phyloP scores from a whole-genome alignment of 37 sponge, comb jelly and placozoan genomes.

The Agelas oroides region DNA sequence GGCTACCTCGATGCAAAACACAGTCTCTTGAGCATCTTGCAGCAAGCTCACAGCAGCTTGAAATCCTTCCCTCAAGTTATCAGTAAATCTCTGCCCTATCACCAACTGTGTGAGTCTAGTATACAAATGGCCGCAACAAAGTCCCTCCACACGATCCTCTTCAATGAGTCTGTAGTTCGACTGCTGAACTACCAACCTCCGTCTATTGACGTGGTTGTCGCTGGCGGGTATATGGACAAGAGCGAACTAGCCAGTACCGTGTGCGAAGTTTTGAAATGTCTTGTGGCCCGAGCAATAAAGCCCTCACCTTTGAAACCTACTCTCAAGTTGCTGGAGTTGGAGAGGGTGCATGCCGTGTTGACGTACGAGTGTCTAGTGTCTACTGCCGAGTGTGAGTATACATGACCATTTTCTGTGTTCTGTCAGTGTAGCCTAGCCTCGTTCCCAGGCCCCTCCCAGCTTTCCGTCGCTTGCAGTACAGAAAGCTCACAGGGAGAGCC shows the following conservation, averaged over 20 bases:
- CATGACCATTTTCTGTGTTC: no score
- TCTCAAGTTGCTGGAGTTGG: constrained; percentile 42
- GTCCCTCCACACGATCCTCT: constrained; percentile 50
- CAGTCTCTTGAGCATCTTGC: constrained; percentile 32
- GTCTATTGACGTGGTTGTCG: not conserved
- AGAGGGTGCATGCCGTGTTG: constrained; percentile 27
- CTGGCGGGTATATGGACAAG: constrained; percentile 31
- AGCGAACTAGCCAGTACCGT: constrained; percentile 33
- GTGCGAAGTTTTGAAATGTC: constrained; percentile 14
- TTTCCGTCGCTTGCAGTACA: no score
- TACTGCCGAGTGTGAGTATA: constrained; percentile 36
- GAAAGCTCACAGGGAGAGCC: no score
- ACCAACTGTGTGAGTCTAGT: constrained; percentile 26
- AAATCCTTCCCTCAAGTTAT: no score
- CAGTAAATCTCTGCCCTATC: constrained; percentile 12
- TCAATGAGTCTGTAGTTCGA: constrained; percentile 18
- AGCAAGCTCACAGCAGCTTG: not conserved
- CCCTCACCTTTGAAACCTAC: constrained; percentile 52
- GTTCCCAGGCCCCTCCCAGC: no score
- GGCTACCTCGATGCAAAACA: constrained; percentile 38
- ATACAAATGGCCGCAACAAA: constrained; percentile 46
- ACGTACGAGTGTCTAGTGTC: constrained; percentile 10
- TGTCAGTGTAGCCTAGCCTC: no score
- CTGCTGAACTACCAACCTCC: constrained; percentile 42
- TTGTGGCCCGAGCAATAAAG: constrained; percentile 32